Base-by-base conservation (phyloP, 2,888 invertebrate genomes). In the Pollenia griseotomentosa region DNA sequence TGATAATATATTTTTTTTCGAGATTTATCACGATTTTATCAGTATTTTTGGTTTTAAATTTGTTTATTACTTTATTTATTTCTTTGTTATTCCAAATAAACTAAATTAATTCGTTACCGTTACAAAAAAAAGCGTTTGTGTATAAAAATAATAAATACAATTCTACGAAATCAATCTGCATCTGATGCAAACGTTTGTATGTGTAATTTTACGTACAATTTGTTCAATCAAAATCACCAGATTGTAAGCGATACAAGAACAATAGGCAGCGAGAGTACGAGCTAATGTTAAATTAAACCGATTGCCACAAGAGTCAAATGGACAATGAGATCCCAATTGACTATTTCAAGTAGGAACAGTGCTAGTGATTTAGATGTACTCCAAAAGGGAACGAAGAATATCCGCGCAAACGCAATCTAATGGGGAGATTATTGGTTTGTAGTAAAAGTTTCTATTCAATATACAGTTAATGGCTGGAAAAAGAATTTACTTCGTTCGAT, bases 281-380 rank as follows among this genome's bases (percentile, higher is more conserved):
- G 59, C 46, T 40, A 65, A 44, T 70, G 78, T 74, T 81, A 82
- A 85, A 75, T 61, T 48, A 83, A 66, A 88, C 85, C 90, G 90
- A 88, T 89, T 89, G 87, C 89, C 90, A 90, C 88, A 90, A 92
- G 88, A 89, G 89, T 86, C 90, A 89, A 90, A 89, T 89, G 88
- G 90, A 89, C 89, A 92, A 92, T 91, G 91, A 90, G 90, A 87
- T 73, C 57, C 19, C 12, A 51, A 66, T 68, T 44, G 19, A 42
- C 42, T 82, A 23, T 57, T 74, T 59, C 51, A 44, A 57, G 11
- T 65, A 65, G 57, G 57, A 65, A 71, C 55, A 65, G n/a, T 51
- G 12, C 19, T 63, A 63, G 19, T 33, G 33, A 33, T 55, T 74
- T 74, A 51, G 19, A 65, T 77, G 71, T 57, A 63, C 70, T 86